Percentiles rank a stretch among this genome's conserved stretches.
Evolutionary conservation across 2,797 vertebrate species (phyloP).

Genomic region (Xiphophorus birchmanni): DNA sequence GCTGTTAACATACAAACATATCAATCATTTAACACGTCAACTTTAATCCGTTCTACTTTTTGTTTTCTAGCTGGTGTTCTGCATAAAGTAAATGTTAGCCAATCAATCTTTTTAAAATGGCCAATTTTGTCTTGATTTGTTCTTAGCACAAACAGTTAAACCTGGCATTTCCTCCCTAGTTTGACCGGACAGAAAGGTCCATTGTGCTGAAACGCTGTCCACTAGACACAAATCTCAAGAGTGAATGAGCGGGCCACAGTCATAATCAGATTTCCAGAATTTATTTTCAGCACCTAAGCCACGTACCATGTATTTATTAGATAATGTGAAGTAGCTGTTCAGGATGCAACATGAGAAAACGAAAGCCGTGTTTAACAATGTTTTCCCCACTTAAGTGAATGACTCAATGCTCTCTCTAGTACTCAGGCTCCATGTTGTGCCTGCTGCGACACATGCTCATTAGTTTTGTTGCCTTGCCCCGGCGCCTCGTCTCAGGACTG

Average conservation of each 20-base stretch:
- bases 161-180: neutral
- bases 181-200: neutral
- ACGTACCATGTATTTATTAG: neutral
- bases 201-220: neutral
- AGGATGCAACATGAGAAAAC: slow-evolving; percentile 16
- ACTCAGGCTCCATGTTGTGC: slow-evolving; percentile 18
- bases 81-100: neutral
- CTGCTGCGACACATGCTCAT: slow-evolving; percentile 32
- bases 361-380: slow-evolving; percentile 17
- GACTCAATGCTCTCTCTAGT: neutral
- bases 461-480: slow-evolving; percentile 9
- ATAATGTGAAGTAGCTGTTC: slow-evolving; percentile 11
- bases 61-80: neutral
- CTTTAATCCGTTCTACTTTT: neutral
- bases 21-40: neutral
- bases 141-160: neutral
- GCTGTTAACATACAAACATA: neutral
- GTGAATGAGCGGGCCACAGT: neutral
- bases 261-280: neutral
- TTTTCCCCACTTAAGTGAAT: slow-evolving; percentile 38
- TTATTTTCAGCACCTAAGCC: neutral
- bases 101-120: neutral
- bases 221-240: neutral
- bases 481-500: neutral
- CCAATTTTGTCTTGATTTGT: neutral